Percentiles rank a stretch among this genome's conserved stretches.
phyloP scores from a whole-genome alignment of 1,140 invertebrate species.

The Bombus pyrosoma region DNA sequence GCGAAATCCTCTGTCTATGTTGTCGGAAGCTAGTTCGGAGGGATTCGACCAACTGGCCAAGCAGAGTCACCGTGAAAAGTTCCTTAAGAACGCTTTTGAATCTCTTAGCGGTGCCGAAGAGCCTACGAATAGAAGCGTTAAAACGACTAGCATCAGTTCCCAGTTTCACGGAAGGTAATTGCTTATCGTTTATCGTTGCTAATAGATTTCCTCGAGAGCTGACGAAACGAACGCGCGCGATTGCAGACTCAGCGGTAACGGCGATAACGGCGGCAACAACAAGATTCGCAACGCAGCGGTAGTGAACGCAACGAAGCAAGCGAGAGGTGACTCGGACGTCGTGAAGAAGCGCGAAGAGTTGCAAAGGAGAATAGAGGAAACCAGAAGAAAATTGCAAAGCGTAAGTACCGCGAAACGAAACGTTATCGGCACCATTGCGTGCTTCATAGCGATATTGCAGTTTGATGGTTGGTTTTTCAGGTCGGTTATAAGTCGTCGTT shows the following conservation, averaged over 20 bases:
- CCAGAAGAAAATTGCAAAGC: slow-evolving; percentile 93
- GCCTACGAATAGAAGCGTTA: slow-evolving; percentile 71
- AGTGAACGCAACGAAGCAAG: slow-evolving; percentile 84
- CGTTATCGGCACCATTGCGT: too few species aligned
- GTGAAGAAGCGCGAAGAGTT: slow-evolving; percentile 91
- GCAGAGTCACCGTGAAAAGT: slow-evolving; percentile 86
- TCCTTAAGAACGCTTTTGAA: slow-evolving; percentile 90
- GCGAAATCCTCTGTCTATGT: slow-evolving; percentile 83
- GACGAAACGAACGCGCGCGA: not conserved
- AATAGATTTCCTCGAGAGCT: not conserved
- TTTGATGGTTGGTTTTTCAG: slow-evolving; percentile 79
- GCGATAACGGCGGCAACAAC: slow-evolving; percentile 66
- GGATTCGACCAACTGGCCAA: slow-evolving; percentile 87
- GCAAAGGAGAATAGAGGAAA: slow-evolving; percentile 92
- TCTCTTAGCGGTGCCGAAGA: slow-evolving; percentile 87
- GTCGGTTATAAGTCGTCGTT: slow-evolving; percentile 89
- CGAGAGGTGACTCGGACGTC: slow-evolving; percentile 85
- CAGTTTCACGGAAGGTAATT: slow-evolving; percentile 80
- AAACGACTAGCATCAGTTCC: slow-evolving; percentile 79
- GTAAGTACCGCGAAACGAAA: slow-evolving; percentile 83
- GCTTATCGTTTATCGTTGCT: too few species aligned
- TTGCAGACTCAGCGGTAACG: slow-evolving; percentile 75
- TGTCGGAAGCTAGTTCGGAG: slow-evolving; percentile 88
- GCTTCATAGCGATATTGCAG: not conserved
- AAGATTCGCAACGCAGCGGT: slow-evolving; percentile 81